Percentiles rank a stretch among this genome's conserved stretches.
Evolutionary conservation across 2,797 vertebrate genomes (phyloP).

Genomic region (Allobates femoralis): DNA sequence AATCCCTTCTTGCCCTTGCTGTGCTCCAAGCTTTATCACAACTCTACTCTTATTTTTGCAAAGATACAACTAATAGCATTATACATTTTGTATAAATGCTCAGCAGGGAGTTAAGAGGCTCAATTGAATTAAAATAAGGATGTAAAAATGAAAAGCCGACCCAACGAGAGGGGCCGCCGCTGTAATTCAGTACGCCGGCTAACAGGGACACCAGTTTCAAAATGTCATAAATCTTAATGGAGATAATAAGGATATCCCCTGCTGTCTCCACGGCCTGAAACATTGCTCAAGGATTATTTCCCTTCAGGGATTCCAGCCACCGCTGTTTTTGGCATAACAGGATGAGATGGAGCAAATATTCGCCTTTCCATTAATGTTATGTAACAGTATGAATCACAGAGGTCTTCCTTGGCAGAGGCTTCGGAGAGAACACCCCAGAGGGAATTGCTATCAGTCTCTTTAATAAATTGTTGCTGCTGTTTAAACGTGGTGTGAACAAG

Average conservation of each 20-base stretch:
- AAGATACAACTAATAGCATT: neutral
- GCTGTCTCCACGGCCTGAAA: slow-evolving; percentile 55
- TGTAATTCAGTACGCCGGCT: neutral
- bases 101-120: slow-evolving; percentile 2
- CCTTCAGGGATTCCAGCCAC: slow-evolving; percentile 59
- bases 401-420: slow-evolving; percentile 34
- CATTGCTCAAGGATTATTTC: slow-evolving; percentile 61
- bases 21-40: neutral
- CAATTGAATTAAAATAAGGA: slow-evolving; percentile 17
- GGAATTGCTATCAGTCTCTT: slow-evolving; percentile 51
- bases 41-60: neutral
- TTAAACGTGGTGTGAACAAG: slow-evolving; percentile 39
- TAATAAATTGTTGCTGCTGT: neutral
- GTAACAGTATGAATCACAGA: slow-evolving; percentile 64
- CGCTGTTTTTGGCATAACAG: slow-evolving; percentile 59
- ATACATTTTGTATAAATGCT: neutral
- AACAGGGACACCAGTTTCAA: slow-evolving; percentile 27
- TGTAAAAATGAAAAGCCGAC: slow-evolving; percentile 15
- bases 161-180: neutral
- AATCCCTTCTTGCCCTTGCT: neutral
- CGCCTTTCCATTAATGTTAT: slow-evolving; percentile 57
- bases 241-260: slow-evolving; percentile 42
- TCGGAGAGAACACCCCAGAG: slow-evolving; percentile 43
- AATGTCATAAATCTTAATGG: slow-evolving; percentile 46
- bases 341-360: slow-evolving; percentile 56